These are phyloP conservation scores for Chelonus insularis DNA, from an alignment of 1,140 invertebrate species.

Conservation along the genomic window DNA sequence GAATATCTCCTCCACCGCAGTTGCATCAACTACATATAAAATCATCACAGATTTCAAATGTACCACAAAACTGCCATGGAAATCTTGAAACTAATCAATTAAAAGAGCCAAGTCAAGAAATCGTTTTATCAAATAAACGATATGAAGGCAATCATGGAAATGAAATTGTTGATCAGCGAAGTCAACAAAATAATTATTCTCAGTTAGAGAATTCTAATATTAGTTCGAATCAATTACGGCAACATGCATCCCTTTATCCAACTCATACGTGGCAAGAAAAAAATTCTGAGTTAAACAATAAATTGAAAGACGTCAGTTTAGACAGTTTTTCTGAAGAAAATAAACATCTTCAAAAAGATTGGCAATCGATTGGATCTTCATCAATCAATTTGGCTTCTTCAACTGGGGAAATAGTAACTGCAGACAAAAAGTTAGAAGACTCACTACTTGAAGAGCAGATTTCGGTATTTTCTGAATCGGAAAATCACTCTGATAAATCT, in stretches of 20 bases:
- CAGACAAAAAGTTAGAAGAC: background rate
- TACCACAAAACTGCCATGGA: constrained; percentile 29
- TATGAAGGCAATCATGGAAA: constrained; percentile 31
- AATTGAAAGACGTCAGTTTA: background rate
- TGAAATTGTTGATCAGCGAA: constrained; percentile 22
- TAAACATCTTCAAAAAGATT: background rate
- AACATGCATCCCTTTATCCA: background rate
- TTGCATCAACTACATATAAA: no score
- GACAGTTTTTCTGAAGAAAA: background rate
- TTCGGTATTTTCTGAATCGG: background rate
- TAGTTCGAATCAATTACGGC: background rate
- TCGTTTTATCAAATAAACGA: constrained; percentile 30
- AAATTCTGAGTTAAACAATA: background rate
- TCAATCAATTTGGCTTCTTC: background rate
- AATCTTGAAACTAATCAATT: constrained; percentile 5
- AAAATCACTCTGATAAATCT: background rate
- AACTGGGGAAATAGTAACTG: no score
- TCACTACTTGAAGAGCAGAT: no score
- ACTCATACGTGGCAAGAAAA: background rate
- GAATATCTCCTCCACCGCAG: background rate
- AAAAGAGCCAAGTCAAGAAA: background rate
- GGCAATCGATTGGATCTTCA: background rate
- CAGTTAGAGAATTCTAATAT: constrained; percentile 8
- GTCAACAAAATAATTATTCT: constrained; percentile 23
- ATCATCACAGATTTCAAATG: no score